Evolutionary conservation across 2,888 invertebrate species (phyloP).

Genomic region (Pediacus dermestoides): DNA sequence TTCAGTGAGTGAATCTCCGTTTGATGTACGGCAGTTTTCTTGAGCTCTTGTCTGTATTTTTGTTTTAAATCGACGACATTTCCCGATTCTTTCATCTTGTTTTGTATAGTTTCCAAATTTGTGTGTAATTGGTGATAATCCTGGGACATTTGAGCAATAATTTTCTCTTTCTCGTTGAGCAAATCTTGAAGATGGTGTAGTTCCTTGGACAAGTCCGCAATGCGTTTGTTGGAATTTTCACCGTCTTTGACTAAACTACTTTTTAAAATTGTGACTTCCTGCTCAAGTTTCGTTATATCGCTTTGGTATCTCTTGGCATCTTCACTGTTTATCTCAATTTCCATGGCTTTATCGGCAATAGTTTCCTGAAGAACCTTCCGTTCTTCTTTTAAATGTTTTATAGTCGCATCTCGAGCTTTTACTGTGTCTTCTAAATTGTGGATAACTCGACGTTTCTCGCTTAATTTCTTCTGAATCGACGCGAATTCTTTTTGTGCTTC

Average conservation of each 20-base stretch:
- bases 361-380: constrained; percentile 30
- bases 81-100: constrained; percentile 54
- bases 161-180: constrained; percentile 58
- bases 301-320: constrained; percentile 54
- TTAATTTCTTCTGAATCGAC: constrained; percentile 36
- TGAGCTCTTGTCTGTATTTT: constrained; percentile 55
- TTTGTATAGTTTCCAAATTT: constrained; percentile 52
- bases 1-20: constrained; percentile 41
- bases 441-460: constrained; percentile 32
- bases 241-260: constrained; percentile 14
- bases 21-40: constrained; percentile 46
- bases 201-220: constrained; percentile 53
- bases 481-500: too few relatives aligned
- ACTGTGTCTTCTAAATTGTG: constrained; percentile 22
- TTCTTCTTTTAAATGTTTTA: constrained; percentile 35
- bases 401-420: constrained; percentile 19
- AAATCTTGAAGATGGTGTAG: constrained; percentile 56
- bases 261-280: constrained; percentile 40
- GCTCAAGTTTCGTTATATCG: constrained; percentile 52
- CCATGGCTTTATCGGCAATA: constrained; percentile 52
- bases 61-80: constrained; percentile 58
- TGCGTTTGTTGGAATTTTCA: constrained; percentile 20
- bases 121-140: constrained; percentile 56
- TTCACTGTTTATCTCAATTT: constrained; percentile 55
- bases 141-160: constrained; percentile 58